A percentile compares a stretch with the other conserved stretches of the same genome.
phyloP scores from a whole-genome alignment of 2,113 vertebrate species.

The Ciconia boyciana region DNA sequence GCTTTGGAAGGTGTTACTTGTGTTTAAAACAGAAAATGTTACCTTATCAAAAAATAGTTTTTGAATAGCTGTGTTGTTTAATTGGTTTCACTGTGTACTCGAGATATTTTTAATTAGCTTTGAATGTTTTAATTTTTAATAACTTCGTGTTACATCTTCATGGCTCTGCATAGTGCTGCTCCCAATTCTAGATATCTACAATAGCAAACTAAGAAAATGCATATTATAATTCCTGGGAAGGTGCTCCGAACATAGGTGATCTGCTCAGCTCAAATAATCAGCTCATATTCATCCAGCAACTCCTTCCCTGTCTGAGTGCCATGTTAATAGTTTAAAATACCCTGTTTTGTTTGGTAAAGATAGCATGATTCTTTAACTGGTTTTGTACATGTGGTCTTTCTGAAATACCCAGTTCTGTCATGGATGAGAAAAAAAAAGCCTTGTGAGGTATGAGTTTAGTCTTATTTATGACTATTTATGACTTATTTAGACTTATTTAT shows the following conservation, averaged over 20 bases:
- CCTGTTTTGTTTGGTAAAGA: neutral
- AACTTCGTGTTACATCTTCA: neutral
- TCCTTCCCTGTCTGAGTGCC: accelerated
- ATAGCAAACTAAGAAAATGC: neutral
- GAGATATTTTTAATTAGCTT: neutral
- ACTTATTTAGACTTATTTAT: neutral
- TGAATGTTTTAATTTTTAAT: neutral
- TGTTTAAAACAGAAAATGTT: neutral
- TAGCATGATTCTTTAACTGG: neutral
- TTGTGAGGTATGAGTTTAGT: neutral
- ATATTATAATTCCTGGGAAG: neutral
- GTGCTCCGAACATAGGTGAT: neutral
- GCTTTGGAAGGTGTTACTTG: neutral
- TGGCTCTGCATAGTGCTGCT: neutral
- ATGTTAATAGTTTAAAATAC: neutral
- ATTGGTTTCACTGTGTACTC: neutral
- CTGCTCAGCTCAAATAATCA: neutral
- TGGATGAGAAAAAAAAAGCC: neutral
- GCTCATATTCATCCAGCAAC: neutral
- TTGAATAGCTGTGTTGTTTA: neutral
- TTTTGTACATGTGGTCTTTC: neutral
- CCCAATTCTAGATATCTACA: neutral
- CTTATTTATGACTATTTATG: neutral
- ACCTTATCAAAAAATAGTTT: neutral
- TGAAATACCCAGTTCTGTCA: neutral